Percentiles rank a stretch among this genome's conserved stretches.
Conservation (phyloP, 2,113 vertebrate genomes). For the Heterocephalus glaber region DNA sequence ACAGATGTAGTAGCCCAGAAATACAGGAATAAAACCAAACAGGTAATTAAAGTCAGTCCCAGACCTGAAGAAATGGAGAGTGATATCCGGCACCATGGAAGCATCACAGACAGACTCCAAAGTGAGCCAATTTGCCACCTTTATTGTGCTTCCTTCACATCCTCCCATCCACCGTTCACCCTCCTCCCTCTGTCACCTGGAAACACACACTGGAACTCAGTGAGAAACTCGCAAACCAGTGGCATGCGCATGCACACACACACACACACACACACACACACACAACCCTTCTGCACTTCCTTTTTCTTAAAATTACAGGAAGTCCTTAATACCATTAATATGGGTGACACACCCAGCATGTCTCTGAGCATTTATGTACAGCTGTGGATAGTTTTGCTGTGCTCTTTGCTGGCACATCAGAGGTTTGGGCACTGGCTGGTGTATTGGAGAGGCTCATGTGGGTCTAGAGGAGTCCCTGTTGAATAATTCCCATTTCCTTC, state of each 20-base stretch:
- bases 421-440: background rate
- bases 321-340: background rate
- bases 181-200: background rate
- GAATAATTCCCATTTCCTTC: background rate
- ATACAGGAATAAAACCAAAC: slow-evolving; percentile 1
- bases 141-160: background rate
- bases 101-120: background rate
- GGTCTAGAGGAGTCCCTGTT: background rate
- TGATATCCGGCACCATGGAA: background rate
- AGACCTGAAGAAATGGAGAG: slow-evolving; percentile 13
- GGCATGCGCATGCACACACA: accelerated
- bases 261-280: background rate
- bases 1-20: slow-evolving; percentile 55
- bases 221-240: background rate
- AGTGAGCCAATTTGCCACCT: background rate
- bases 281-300: slow-evolving; percentile 37
- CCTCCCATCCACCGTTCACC: background rate
- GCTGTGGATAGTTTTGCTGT: background rate
- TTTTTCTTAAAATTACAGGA: slow-evolving; percentile 60
- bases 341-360: background rate
- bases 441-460: background rate
- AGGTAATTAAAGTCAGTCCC: slow-evolving; percentile 59
- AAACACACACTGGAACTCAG: background rate
- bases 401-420: background rate
- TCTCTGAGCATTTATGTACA: background rate